phyloP scores from a whole-genome alignment of 2,113 vertebrate genomes.

The Bungarus multicinctus region DNA sequence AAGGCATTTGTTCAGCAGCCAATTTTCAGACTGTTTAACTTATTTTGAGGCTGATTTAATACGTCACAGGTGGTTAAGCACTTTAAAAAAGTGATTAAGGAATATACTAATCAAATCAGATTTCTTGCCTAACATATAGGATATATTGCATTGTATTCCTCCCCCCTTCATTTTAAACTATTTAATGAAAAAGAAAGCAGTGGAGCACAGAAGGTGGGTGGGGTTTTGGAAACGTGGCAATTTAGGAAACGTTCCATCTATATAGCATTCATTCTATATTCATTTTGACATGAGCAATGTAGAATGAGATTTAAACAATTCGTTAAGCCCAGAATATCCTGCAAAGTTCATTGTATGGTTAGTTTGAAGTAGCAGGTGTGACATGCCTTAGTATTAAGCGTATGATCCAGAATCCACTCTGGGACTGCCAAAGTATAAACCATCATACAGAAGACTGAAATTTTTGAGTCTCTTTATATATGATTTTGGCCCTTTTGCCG shows the following conservation, averaged over 20 bases:
- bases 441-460: accelerated
- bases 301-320: neutral
- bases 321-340: neutral
- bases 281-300: neutral
- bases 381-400: neutral
- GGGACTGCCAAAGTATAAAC: neutral
- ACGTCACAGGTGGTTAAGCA: neutral
- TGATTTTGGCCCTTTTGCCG: neutral
- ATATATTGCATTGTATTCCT: neutral
- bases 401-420: neutral
- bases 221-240: neutral
- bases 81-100: neutral
- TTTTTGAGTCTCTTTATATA: neutral
- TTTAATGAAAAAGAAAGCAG: neutral
- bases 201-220: neutral
- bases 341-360: neutral
- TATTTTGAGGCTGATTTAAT: neutral
- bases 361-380: constrained; percentile 19
- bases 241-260: neutral
- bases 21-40: neutral
- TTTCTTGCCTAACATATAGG: neutral
- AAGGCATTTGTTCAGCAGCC: neutral
- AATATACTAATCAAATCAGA: accelerated
- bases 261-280: neutral
- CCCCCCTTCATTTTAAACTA: neutral